Conservation (phyloP, 2,888 invertebrate genomes). For the Ornithoptera priamus region DNA sequence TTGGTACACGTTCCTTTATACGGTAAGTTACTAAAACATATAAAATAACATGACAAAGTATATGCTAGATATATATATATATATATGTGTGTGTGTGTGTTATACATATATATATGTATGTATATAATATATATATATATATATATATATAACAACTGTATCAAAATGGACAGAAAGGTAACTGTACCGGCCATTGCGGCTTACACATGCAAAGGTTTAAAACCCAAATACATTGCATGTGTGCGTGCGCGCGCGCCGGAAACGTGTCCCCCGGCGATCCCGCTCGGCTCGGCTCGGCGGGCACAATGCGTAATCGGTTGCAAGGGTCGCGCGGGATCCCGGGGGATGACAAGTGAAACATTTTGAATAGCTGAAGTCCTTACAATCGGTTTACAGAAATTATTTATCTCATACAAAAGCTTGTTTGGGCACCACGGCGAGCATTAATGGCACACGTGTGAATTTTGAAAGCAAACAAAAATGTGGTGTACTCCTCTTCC, state of each 20-base stretch:
- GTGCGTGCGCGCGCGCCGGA: neutral
- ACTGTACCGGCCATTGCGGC: slow-evolving; percentile 19
- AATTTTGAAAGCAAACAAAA: neutral
- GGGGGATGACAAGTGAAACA: no score
- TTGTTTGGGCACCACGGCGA: neutral
- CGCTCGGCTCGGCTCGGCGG: neutral
- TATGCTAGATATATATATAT: slow-evolving; percentile 10
- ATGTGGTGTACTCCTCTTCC: neutral
- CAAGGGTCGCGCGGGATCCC: no score
- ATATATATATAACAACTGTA: neutral
- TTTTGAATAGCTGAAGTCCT: no score
- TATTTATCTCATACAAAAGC: neutral
- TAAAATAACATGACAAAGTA: slow-evolving; percentile 27
- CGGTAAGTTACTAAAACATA: slow-evolving; percentile 27
- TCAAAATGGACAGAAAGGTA: slow-evolving; percentile 33
- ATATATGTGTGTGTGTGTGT: neutral
- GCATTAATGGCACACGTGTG: neutral
- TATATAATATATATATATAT: neutral
- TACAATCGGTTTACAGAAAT: neutral
- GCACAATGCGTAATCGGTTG: neutral
- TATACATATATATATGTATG: neutral
- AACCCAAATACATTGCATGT: neutral
- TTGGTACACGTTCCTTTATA: slow-evolving; percentile 36
- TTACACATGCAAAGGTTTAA: neutral
- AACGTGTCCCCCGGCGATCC: neutral